A percentile compares a stretch with the other conserved stretches of the same genome.
Conservation (phyloP, 2,797 vertebrate genomes). For the Yasuhikotakia modesta region DNA sequence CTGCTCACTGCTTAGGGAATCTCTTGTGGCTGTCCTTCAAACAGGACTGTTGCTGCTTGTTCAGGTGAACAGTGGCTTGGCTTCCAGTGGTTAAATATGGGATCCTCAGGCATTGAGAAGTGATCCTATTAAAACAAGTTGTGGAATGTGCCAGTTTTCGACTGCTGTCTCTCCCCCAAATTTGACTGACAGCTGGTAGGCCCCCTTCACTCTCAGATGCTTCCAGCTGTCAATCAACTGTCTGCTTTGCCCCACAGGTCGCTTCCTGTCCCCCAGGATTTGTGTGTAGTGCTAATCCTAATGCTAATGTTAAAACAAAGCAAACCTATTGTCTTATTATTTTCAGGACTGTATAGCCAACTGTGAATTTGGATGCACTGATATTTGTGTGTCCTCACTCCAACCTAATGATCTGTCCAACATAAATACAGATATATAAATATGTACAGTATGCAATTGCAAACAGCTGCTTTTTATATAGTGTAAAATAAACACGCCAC, state of each 20-base stretch:
- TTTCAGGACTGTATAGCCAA: constrained; percentile 54
- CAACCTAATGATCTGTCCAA: constrained; percentile 21
- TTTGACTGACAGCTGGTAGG: constrained; percentile 61
- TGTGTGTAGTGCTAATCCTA: constrained; percentile 57
- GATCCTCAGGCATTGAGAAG: constrained; percentile 59
- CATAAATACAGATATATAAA: neutral
- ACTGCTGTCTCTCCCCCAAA: constrained; percentile 41
- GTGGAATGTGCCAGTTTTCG: constrained; percentile 55
- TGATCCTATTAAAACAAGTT: constrained; percentile 62
- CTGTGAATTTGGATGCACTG: constrained; percentile 39
- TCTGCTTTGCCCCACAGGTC: constrained; percentile 58
- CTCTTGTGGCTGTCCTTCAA: constrained; percentile 56
- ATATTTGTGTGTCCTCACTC: constrained; percentile 49
- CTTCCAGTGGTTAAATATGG: constrained; percentile 54
- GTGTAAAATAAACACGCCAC: neutral
- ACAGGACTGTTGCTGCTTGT: constrained; percentile 54
- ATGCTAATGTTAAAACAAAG: constrained; percentile 59
- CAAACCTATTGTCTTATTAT: constrained; percentile 56
- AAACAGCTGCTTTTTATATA: neutral
- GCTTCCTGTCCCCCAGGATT: constrained; percentile 59
- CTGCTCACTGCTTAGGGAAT: constrained; percentile 53
- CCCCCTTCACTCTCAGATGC: constrained; percentile 55
- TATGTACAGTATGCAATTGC: neutral
- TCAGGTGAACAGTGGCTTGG: constrained; percentile 59
- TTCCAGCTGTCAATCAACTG: constrained; percentile 60